Percentiles rank a stretch among this genome's conserved stretches.
Evolutionary conservation across 2,888 invertebrate species (phyloP).

Genomic region (Epirrhoe alternata): DNA sequence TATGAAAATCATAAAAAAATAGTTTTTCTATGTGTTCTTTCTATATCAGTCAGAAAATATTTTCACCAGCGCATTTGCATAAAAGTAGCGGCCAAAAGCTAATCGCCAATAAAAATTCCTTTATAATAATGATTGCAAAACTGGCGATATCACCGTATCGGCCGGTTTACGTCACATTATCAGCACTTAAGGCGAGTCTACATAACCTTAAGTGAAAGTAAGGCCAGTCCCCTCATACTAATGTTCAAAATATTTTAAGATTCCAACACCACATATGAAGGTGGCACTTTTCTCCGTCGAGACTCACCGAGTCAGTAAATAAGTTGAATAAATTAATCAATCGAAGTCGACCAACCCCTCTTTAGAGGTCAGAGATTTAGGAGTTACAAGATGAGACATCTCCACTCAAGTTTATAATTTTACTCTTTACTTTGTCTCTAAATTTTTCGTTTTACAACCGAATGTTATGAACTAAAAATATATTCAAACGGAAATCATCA

Average conservation of each 20-base stretch:
- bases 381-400: slow-evolving; percentile 36
- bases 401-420: background rate
- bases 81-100: slow-evolving; percentile 6
- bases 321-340: slow-evolving; percentile 80
- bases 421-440: background rate
- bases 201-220: slow-evolving; percentile 84
- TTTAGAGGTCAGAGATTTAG: slow-evolving; percentile 63
- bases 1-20: too few relatives aligned
- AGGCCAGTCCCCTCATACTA: slow-evolving; percentile 77
- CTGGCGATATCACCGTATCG: slow-evolving; percentile 46
- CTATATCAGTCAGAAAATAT: background rate
- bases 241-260: slow-evolving; percentile 80
- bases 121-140: slow-evolving; percentile 33
- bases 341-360: slow-evolving; percentile 71
- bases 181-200: slow-evolving; percentile 76
- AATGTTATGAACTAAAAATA: background rate
- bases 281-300: slow-evolving; percentile 77
- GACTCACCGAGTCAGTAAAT: slow-evolving; percentile 72
- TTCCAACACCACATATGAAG: slow-evolving; percentile 72
- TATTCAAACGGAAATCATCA: background rate
- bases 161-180: slow-evolving; percentile 77
- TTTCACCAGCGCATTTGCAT: slow-evolving; percentile 1
- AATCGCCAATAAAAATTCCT: slow-evolving; percentile 12
- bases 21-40: background rate
- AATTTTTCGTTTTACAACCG: too few relatives aligned